Base-by-base conservation (phyloP, 2,888 invertebrate genomes). In the Abrostola tripartita region DNA sequence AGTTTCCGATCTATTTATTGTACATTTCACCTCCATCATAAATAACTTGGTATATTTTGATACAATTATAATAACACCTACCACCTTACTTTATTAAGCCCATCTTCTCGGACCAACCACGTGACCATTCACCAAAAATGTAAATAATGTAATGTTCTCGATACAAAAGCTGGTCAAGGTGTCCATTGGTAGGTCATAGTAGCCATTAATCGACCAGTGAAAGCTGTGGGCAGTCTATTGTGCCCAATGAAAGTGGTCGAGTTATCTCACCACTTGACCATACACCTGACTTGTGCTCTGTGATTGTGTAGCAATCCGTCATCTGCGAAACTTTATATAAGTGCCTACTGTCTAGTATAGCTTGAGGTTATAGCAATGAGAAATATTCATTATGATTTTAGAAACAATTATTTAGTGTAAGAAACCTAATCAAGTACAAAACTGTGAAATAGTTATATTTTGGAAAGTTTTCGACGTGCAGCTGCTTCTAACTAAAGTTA, bases 161-260 rank as follows among this genome's bases (percentile, higher is more conserved):
- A 68, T 4, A 24, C 24, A 54, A 61, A 52, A 58, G 71, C 71
- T 78, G 74, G 76, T 69, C 74, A 68, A 24, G 56, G 49, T 55
- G 61, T 67, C 59, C 14, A 14, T 14, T 44, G 44, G 12, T 47
- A 9, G 44, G 44, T 47, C 44, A 47, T 47, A 63, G 55, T 52
- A 61, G 76, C 82, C 81, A 87, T 89, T 88, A 88, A 87, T 89
- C 84, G 86, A 81, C 77, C 78, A 90, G 92, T 89, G 93, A 93
- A 93, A 93, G 93, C 88, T 78, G 78, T 71, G 74, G 74, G 82
- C 79, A 75, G 78, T 61, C 84, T 80, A 87, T 88, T 88, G 89
- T 88, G 80, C 73, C 66, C 71, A 57, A 89, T 83, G 89, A 90
- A 90, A 91, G 90, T 88, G 81, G 77, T 78, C 79, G 59, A 63